These are phyloP conservation scores for Typhlichthys subterraneus DNA, from an alignment of 2,797 vertebrate species.

Conservation along the genomic window DNA sequence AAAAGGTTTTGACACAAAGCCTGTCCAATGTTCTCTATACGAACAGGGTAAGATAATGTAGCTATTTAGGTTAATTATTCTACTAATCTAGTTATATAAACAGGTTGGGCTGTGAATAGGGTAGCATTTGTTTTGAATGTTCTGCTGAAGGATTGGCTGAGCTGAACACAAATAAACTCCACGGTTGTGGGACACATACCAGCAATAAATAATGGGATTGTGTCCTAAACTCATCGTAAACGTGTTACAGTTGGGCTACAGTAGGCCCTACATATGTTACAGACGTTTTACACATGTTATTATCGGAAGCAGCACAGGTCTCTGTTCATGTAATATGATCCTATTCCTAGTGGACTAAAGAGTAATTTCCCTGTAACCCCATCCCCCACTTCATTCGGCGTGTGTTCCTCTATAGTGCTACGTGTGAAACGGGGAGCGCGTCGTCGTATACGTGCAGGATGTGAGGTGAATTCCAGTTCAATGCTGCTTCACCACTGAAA, in stretches of 20 bases:
- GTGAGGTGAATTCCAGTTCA: slow-evolving; percentile 21
- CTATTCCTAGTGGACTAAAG: background rate
- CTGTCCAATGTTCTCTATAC: slow-evolving; percentile 40
- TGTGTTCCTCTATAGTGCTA: slow-evolving; percentile 23
- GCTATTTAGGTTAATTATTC: slow-evolving; percentile 59
- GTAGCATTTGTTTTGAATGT: slow-evolving; percentile 47
- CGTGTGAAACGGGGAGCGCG: slow-evolving; percentile 42
- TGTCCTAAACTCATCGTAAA: slow-evolving; percentile 14
- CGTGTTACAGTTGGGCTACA: too few relatives aligned
- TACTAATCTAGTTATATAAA: slow-evolving; percentile 63
- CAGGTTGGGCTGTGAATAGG: slow-evolving; percentile 54
- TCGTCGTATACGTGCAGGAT: slow-evolving; percentile 15
- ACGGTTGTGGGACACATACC: slow-evolving; percentile 13
- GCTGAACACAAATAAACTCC: background rate
- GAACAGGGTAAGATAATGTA: slow-evolving; percentile 19
- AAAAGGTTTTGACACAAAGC: slow-evolving; percentile 33
- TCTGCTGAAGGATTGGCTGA: slow-evolving; percentile 30
- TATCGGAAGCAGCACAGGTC: too few relatives aligned
- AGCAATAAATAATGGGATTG: slow-evolving; percentile 23
- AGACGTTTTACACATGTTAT: too few relatives aligned
- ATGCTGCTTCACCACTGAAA: slow-evolving; percentile 18
- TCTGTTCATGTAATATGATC: too few relatives aligned
- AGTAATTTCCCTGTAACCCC: slow-evolving; percentile 44
- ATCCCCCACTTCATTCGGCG: slow-evolving; percentile 13
- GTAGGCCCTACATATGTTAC: too few relatives aligned